Percentiles rank a stretch among this genome's conserved stretches.
Conservation (phyloP, 1,140 invertebrate genomes). For the Drosophila trapezifrons region DNA sequence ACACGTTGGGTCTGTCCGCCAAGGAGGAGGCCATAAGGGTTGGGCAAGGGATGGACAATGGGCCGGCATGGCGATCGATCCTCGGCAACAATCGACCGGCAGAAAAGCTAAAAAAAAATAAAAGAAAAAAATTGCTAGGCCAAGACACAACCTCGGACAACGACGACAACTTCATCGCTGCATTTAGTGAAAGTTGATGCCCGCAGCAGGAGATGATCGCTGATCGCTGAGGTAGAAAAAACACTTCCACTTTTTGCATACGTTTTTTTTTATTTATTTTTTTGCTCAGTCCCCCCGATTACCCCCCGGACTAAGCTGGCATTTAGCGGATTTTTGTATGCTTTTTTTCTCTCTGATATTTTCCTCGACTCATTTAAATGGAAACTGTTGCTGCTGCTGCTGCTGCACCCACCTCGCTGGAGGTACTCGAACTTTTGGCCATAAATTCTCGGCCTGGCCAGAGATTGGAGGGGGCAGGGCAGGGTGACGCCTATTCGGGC, state of each 20-base stretch:
- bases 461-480: background rate
- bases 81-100: slow-evolving; percentile 14
- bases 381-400: slow-evolving; percentile 23
- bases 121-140: slow-evolving; percentile 7
- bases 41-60: slow-evolving; percentile 18
- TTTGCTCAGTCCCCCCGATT: background rate
- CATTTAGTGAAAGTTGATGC: slow-evolving; percentile 60
- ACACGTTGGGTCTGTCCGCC: slow-evolving; percentile 21
- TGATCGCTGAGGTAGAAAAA: slow-evolving; percentile 29
- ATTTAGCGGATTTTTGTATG: slow-evolving; percentile 34
- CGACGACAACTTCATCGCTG: slow-evolving; percentile 42
- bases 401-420: slow-evolving; percentile 50
- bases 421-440: slow-evolving; percentile 37
- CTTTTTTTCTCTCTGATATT: slow-evolving; percentile 23
- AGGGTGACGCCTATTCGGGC: slow-evolving; percentile 27
- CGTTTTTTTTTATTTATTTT: slow-evolving; percentile 16
- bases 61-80: slow-evolving; percentile 22
- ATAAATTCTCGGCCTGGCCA: slow-evolving; percentile 47
- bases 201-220: slow-evolving; percentile 57
- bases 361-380: slow-evolving; percentile 48
- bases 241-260: slow-evolving; percentile 56
- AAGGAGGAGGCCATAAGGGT: background rate
- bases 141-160: slow-evolving; percentile 26
- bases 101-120: background rate
- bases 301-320: slow-evolving; percentile 9